phyloP scores from a whole-genome alignment of 37 sponge, comb jelly and placozoan genomes.

The Bolinopsis microptera region DNA sequence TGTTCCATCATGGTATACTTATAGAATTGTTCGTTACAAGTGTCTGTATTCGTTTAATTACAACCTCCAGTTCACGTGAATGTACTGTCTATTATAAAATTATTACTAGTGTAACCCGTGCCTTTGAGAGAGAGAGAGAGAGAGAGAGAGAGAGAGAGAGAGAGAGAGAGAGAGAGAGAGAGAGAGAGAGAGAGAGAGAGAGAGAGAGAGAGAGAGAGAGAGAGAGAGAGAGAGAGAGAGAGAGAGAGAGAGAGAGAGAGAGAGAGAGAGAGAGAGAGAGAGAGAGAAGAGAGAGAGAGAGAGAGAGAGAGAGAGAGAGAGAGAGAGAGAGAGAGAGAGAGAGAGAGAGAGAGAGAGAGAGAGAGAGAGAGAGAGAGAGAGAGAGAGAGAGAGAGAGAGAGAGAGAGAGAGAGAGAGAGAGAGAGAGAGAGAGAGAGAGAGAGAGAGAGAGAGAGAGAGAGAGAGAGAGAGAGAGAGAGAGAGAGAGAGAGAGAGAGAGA shows the following conservation, averaged over 20 bases:
- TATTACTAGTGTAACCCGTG: not conserved
- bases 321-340: not conserved
- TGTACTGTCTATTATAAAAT: no score
- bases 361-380: not conserved
- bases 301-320: not conserved
- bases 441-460: not conserved
- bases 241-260: not conserved
- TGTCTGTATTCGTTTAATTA: no score
- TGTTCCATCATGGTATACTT: not conserved
- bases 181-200: conserved; percentile 7
- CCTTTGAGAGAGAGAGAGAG: no score
- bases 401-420: not conserved
- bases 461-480: not conserved
- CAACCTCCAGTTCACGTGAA: no score
- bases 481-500: not conserved
- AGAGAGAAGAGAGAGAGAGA: not conserved
- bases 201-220: conserved; percentile 7
- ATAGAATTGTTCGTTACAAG: not conserved
- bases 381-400: not conserved
- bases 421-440: not conserved
- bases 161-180: conserved; percentile 7
- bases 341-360: no score
- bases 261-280: not conserved
- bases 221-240: conserved; percentile 7
- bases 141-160: not conserved